phyloP scores from a whole-genome alignment of 2,113 vertebrate genomes.

The Melospiza melodia region DNA sequence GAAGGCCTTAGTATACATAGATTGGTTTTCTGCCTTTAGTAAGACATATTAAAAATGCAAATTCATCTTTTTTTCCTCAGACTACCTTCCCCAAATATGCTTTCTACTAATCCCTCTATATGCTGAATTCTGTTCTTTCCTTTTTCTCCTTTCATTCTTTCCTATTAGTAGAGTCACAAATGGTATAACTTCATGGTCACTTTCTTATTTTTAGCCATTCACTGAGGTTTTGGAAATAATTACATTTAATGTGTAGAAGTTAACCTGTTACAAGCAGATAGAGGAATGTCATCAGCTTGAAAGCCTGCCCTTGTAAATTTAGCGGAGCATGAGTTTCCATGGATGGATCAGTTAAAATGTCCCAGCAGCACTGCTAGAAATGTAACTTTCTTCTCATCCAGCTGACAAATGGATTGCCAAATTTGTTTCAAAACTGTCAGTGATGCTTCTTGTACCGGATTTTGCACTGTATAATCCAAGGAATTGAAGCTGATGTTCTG shows the following conservation, averaged over 20 bases:
- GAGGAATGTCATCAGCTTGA: neutral
- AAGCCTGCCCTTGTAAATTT: neutral
- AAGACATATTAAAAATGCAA: neutral
- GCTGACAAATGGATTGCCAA: neutral
- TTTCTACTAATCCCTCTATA: neutral
- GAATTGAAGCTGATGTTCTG: neutral
- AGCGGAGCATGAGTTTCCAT: neutral
- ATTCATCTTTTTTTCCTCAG: neutral
- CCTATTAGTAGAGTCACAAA: neutral
- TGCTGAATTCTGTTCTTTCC: neutral
- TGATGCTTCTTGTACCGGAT: neutral
- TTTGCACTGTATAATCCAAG: neutral
- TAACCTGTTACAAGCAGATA: neutral
- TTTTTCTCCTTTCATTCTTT: neutral
- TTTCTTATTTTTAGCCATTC: neutral
- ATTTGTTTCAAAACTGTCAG: neutral
- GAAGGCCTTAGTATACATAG: neutral
- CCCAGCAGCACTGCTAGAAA: neutral
- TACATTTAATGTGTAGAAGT: neutral
- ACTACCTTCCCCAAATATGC: neutral
- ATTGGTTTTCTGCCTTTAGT: neutral
- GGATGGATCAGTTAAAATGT: neutral
- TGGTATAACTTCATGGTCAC: neutral
- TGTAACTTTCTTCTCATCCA: neutral
- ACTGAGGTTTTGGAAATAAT: neutral